Evolutionary conservation across 2,888 invertebrate species (phyloP), one percentile per base, ranked within the genome.

Genomic region (Coremacera marginata): DNA sequence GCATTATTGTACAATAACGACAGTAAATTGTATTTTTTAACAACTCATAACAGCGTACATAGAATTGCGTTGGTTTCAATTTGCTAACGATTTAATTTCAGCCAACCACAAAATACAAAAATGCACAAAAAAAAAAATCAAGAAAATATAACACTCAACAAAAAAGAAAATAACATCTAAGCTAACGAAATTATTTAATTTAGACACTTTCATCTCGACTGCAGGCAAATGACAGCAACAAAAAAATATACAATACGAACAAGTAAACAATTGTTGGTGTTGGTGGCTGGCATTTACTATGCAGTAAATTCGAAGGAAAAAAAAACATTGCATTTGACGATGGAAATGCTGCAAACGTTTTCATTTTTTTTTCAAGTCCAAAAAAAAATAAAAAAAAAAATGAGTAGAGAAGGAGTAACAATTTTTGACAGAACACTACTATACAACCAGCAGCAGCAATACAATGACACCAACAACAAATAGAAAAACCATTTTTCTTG

Each of bases 171-270:
- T 14, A 8, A 1, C 27, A 51, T 34, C 57, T 60, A 60, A 70
- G 55, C 70, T 19, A 52, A 71, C 60, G 44, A 71, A 71, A 71
- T 71, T 71, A 71, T 55, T 55, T 60, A 71, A 71, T 71, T 71
- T 57, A 60, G 57, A 71, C 71, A 60, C 71, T 60, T 60, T 25
- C 71, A 49, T 34, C 57, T 60, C 27, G n/a, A 65, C 44, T 65
- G 19, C 57, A 37, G 71, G 22, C 57, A 34, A 16, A 44, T 37
- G 71, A 71, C 37, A 22, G 60, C 14, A 55, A 70, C 31, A 60
- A 71, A 55, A 16, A 60, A n/a, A 4, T 44, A 57, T 37, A 57
- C 31, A 34, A 71, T 22, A 16, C 22, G 44, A n/a, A 44, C 44
- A 44, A 44, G 44, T 60, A 25, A 34, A 71, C 60, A 60, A 71